Evolutionary conservation across 2,888 invertebrate species (phyloP).

Genomic region (Apamea epomidion): DNA sequence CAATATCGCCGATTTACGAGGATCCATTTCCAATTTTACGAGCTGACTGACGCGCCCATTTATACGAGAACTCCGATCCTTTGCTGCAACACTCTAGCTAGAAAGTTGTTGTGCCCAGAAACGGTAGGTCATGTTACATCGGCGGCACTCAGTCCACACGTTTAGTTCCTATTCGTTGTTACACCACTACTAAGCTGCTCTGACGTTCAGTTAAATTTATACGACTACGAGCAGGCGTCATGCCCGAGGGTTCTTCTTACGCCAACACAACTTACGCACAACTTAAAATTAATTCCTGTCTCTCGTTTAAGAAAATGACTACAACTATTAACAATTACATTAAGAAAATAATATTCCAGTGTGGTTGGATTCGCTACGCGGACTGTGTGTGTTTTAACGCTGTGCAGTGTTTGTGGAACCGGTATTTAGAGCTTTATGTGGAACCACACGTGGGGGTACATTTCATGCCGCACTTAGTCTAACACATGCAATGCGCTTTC

Average conservation of each 20-base stretch:
- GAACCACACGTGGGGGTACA: constrained; percentile 78
- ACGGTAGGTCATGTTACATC: constrained; percentile 72
- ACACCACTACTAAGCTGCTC: constrained; percentile 75
- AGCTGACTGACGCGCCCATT: constrained; percentile 80
- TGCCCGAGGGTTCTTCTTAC: constrained; percentile 75
- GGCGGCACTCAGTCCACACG: constrained; percentile 72
- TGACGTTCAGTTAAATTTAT: constrained; percentile 80
- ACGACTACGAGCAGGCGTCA: constrained; percentile 70
- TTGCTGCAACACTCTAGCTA: constrained; percentile 62
- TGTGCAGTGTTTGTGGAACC: constrained; percentile 68
- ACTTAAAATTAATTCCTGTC: constrained; percentile 74
- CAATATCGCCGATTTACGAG: constrained; percentile 85
- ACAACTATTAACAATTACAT: constrained; percentile 71
- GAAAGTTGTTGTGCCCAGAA: constrained; percentile 65
- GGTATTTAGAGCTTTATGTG: constrained; percentile 75
- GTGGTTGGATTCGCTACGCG: constrained; percentile 61
- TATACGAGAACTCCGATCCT: constrained; percentile 76
- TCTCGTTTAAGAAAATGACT: constrained; percentile 67
- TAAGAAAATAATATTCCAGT: constrained; percentile 66
- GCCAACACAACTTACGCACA: constrained; percentile 75
- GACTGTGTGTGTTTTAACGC: constrained; percentile 69
- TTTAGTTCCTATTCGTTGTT: constrained; percentile 79
- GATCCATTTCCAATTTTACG: constrained; percentile 86
- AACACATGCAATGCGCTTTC: constrained; percentile 82
- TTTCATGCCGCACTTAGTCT: constrained; percentile 79